Evolutionary conservation across 2,113 vertebrate genomes (phyloP).

Genomic region (Chunga burmeisteri): DNA sequence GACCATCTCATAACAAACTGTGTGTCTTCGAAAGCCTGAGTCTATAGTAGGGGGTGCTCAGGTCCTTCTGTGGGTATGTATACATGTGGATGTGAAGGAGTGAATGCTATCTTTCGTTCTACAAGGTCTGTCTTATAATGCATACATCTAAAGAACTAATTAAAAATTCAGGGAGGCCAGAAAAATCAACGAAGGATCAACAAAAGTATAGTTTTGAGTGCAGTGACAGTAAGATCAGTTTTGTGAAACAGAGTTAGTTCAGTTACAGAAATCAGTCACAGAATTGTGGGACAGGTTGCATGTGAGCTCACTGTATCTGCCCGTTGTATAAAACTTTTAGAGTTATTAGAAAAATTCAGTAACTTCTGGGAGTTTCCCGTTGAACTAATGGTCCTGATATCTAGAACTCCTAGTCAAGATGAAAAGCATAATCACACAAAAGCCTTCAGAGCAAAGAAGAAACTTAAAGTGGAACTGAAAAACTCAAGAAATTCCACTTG

Average conservation of each 20-base stretch:
- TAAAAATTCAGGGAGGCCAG: neutral
- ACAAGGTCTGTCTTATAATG: neutral
- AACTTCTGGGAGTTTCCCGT: neutral
- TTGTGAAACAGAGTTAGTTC: neutral
- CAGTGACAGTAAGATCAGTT: neutral
- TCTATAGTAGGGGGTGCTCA: neutral
- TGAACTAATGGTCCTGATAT: neutral
- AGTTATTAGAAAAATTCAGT: neutral
- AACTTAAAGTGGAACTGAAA: conserved; percentile 32
- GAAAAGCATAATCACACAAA: neutral
- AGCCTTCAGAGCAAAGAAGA: neutral
- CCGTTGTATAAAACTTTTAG: neutral
- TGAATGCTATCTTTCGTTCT: neutral
- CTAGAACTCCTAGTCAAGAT: neutral
- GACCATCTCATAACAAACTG: neutral
- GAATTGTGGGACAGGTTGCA: neutral
- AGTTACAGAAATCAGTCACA: neutral
- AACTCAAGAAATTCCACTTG: conserved; percentile 9
- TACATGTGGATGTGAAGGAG: neutral
- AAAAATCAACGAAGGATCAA: neutral
- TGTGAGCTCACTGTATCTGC: neutral
- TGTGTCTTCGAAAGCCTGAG: neutral
- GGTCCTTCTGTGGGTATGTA: rapidly evolving
- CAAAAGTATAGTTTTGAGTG: neutral
- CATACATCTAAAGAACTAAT: neutral